A percentile compares a stretch with the other conserved stretches of the same genome.
Evolutionary conservation across 2,797 vertebrate species (phyloP).

Genomic region (Amblyopsis hoosieri): DNA sequence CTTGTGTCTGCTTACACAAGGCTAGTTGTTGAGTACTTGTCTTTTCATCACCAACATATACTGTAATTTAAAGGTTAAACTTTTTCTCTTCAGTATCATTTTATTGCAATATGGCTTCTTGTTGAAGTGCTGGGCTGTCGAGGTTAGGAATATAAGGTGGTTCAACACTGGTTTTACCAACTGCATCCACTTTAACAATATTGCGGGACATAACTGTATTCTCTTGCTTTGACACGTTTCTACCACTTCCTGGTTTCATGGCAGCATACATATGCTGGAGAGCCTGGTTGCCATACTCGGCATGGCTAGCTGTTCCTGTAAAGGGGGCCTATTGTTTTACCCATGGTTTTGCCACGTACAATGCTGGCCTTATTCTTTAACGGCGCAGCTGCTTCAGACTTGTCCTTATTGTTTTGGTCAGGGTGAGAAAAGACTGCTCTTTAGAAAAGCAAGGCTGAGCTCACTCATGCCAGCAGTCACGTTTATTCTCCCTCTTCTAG

Average conservation of each 20-base stretch:
- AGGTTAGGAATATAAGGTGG: no score
- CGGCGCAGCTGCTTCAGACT: constrained; percentile 66
- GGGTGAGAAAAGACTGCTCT: constrained; percentile 73
- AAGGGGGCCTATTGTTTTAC: constrained; percentile 37
- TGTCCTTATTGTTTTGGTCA: constrained; percentile 73
- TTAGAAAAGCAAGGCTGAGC: constrained; percentile 66
- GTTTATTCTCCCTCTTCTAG: constrained; percentile 15
- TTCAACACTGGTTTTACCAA: no score
- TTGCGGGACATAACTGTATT: no score
- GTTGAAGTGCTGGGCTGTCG: no score
- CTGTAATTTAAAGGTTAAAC: no score
- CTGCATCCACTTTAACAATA: no score
- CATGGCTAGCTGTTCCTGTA: constrained; percentile 32
- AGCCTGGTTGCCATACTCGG: constrained; percentile 51
- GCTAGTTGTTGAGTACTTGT: no score
- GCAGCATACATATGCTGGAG: background rate
- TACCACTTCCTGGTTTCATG: background rate
- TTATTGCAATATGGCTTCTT: no score
- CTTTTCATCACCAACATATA: no score
- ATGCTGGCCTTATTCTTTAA: constrained; percentile 64
- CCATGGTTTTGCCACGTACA: constrained; percentile 45
- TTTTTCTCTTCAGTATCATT: no score
- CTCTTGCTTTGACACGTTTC: background rate
- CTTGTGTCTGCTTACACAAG: no score
- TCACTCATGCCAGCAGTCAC: constrained; percentile 68